Base-by-base conservation (phyloP, 2,797 vertebrate species). In the Taeniopygia guttata region DNA sequence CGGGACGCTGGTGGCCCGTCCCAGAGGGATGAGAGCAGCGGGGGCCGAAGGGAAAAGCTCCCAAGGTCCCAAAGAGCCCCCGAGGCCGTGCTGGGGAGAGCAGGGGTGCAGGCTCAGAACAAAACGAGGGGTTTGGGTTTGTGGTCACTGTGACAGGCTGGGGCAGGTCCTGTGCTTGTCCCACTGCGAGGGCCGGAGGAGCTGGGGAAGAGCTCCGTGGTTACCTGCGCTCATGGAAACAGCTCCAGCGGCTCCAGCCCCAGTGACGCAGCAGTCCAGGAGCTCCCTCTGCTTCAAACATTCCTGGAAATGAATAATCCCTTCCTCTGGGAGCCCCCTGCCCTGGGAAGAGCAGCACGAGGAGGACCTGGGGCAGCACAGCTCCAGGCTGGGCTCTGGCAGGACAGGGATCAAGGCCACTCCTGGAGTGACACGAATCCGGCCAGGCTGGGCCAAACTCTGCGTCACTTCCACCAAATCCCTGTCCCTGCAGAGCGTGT, bases 261-360 rank as follows among this genome's bases (percentile, higher is more conserved):
- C 45, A 22, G 16, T 0, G 42, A 40, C 30, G 4, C 13, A 25
- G 32, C 32, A 52, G 8, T 13, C 49, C 95, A 95, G 96, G 79
- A 90, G 93, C 56, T 93, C 55, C 74, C 54, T 36, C 23, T 68
- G 67, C 12, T 87, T 95, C 89, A 79, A 34, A 29, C 36, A 43
- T 75, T 95, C 95, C 92, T 95, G 93, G 93, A 96, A 95, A 79
- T 95, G 89, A 95, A 82, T 80, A 91, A 93, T 34, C 10, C 0
- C 90, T 96, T 97, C 93, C 94, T 73, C 55, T 74, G 76, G 69
- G 68, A 73, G 48, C n/a, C 54, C 80, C 70, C 13, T 54, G 76
- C 40, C 69, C 36, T 5, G 23, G 23, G 89, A 68, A 83, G 80
- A 87, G 49, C 80, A 87, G 46, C 51, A 5, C 16, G 54, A 56